phyloP scores from a whole-genome alignment of 1,140 invertebrate species.

The Bradynema listronoti region DNA sequence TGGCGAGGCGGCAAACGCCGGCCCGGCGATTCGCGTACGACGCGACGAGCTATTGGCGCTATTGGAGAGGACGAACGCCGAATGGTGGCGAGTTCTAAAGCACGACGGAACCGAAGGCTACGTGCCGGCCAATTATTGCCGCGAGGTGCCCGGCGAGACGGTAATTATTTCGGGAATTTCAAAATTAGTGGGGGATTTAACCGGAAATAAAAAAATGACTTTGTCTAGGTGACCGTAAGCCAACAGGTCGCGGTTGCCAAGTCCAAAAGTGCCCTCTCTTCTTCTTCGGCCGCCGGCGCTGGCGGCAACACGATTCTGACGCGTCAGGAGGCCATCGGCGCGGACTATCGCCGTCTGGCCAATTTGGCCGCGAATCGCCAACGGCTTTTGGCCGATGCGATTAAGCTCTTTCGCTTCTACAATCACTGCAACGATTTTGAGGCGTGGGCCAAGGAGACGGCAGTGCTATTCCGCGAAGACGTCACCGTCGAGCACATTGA shows the following conservation, averaged over 20 bases:
- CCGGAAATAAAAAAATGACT: slow-evolving; percentile 65
- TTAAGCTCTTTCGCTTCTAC: slow-evolving; percentile 84
- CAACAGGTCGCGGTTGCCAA: slow-evolving; percentile 56
- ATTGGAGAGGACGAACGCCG: slow-evolving; percentile 84
- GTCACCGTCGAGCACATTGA: slow-evolving; percentile 83
- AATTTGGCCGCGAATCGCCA: slow-evolving; percentile 70
- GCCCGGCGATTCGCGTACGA: slow-evolving; percentile 78
- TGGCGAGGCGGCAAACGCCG: too few relatives aligned
- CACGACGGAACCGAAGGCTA: slow-evolving; percentile 81
- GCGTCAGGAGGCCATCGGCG: slow-evolving; percentile 72
- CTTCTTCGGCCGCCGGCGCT: slow-evolving; percentile 57
- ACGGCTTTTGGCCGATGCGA: slow-evolving; percentile 79
- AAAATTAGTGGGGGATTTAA: slow-evolving; percentile 73
- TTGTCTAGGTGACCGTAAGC: slow-evolving; percentile 69
- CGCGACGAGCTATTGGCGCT: slow-evolving; percentile 88
- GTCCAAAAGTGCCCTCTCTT: slow-evolving; percentile 54
- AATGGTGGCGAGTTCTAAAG: slow-evolving; percentile 96
- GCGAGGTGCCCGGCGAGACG: slow-evolving; percentile 77
- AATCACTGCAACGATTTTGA: slow-evolving; percentile 96
- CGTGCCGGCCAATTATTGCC: slow-evolving; percentile 92
- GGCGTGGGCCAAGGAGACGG: slow-evolving; percentile 91
- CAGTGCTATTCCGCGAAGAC: slow-evolving; percentile 75
- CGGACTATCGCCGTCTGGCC: slow-evolving; percentile 72
- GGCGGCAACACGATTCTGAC: slow-evolving; percentile 76
- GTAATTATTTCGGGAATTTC: slow-evolving; percentile 68